Evolutionary conservation across 2,888 invertebrate genomes (phyloP).

Genomic region (Pseudococcus viburni): DNA sequence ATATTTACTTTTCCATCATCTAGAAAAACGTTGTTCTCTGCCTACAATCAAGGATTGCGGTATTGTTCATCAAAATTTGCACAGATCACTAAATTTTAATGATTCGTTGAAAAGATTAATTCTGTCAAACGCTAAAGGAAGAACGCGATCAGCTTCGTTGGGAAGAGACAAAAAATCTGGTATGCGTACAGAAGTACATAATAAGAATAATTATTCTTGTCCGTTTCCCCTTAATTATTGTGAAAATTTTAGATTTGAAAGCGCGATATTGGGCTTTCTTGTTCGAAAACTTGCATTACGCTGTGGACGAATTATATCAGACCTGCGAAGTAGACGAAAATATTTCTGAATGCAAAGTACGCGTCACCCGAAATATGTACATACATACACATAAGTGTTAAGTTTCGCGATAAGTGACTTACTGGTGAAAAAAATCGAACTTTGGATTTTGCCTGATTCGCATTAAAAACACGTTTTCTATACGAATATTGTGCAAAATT

Average conservation of each 20-base stretch:
- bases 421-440: no score
- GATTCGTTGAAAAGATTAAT: background rate
- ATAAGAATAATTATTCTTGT: background rate
- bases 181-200: constrained; percentile 68
- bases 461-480: no score
- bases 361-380: background rate
- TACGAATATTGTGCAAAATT: no score
- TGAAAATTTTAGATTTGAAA: constrained; percentile 77
- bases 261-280: constrained; percentile 96
- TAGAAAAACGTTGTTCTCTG: no score
- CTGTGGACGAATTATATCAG: constrained; percentile 95
- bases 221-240: background rate
- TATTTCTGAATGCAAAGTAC: constrained; percentile 85
- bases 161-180: constrained; percentile 88
- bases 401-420: no score
- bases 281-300: constrained; percentile 93
- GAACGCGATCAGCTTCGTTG: constrained; percentile 87
- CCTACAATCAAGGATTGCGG: background rate
- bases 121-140: constrained; percentile 72
- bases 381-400: no score
- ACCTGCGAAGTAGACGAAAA: constrained; percentile 96
- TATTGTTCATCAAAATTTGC: background rate
- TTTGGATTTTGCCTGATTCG: no score
- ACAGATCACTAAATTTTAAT: background rate
- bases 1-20: no score